A percentile compares a stretch with the other conserved stretches of the same genome.
phyloP scores from a whole-genome alignment of 2,113 vertebrate genomes.

The Eubucco bourcierii region DNA sequence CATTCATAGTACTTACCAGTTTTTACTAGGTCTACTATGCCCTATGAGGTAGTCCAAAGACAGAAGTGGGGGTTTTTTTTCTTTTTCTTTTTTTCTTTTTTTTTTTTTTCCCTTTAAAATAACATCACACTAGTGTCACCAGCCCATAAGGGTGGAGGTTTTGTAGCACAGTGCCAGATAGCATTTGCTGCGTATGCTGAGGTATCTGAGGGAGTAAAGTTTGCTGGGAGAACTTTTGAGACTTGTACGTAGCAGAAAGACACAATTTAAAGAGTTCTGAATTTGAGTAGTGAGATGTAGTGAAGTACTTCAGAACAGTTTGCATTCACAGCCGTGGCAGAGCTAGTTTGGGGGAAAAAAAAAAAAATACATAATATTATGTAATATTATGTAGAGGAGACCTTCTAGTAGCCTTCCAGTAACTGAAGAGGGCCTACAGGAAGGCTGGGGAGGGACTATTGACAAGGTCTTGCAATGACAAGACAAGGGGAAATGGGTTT shows the following conservation, averaged over 20 bases:
- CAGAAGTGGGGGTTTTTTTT: background rate
- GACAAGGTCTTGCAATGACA: too few relatives aligned
- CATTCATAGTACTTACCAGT: background rate
- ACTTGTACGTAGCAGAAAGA: background rate
- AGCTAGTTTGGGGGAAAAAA: background rate
- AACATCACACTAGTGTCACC: background rate
- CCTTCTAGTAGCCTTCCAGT: too few relatives aligned
- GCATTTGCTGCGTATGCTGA: background rate
- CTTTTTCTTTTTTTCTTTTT: too few relatives aligned
- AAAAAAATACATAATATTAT: too few relatives aligned
- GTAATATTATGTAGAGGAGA: too few relatives aligned
- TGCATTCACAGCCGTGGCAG: background rate
- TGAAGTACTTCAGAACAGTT: background rate
- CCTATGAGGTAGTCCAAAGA: background rate
- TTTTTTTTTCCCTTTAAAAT: background rate
- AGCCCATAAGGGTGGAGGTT: background rate
- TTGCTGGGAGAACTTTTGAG: background rate
- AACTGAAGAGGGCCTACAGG: too few relatives aligned
- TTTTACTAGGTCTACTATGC: background rate
- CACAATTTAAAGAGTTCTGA: background rate
- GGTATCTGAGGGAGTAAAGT: background rate
- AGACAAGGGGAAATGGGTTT: too few relatives aligned
- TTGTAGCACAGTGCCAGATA: accelerated
- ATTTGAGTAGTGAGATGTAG: background rate
- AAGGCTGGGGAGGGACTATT: too few relatives aligned